phyloP scores from a whole-genome alignment of 2,888 invertebrate species.

The Amiota minor region DNA sequence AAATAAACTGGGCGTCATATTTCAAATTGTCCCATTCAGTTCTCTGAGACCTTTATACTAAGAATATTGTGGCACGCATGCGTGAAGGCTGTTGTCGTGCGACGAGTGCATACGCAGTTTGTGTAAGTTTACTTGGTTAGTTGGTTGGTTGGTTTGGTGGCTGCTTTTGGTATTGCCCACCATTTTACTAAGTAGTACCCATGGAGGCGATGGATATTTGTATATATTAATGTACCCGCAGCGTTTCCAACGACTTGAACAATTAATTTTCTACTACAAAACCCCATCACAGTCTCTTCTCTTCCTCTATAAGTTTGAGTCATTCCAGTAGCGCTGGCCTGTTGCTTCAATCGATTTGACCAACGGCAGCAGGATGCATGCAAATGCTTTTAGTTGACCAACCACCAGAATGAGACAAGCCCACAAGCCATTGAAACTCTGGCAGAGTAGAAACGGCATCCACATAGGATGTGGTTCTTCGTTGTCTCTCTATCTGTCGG shows the following conservation, averaged over 20 bases:
- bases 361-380: constrained; percentile 1
- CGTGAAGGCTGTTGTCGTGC: neutral
- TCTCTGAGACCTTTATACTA: too few relatives aligned
- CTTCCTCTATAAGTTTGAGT: neutral
- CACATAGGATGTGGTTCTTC: neutral
- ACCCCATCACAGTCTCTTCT: neutral
- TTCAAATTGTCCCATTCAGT: constrained; percentile 40
- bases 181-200: too few relatives aligned
- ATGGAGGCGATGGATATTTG: neutral
- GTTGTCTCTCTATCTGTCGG: constrained; percentile 27
- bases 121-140: neutral
- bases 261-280: constrained; percentile 21
- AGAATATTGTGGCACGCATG: neutral
- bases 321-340: constrained; percentile 18
- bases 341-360: constrained; percentile 5
- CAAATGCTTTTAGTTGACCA: neutral
- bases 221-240: constrained; percentile 23
- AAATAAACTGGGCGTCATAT: constrained; percentile 58
- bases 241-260: constrained; percentile 3
- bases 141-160: neutral
- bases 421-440: neutral
- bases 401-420: neutral
- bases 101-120: neutral
- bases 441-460: neutral
- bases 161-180: neutral